Evolutionary conservation across 2,888 invertebrate genomes (phyloP).

Genomic region (Phaonia tiefii): DNA sequence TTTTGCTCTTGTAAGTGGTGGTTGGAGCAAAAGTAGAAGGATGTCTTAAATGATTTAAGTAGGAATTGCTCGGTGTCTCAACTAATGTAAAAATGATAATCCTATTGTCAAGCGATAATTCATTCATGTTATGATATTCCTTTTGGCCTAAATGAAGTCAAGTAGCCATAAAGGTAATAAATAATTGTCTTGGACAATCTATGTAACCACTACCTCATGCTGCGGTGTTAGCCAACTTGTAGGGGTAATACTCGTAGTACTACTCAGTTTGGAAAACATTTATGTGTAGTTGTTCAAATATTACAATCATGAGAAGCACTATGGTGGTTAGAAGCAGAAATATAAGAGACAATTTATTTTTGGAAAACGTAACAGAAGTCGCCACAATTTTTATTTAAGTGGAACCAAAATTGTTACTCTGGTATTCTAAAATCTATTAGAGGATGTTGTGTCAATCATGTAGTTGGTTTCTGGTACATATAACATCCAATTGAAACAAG

Average conservation of each 20-base stretch:
- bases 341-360: too few species aligned
- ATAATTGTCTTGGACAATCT: constrained; percentile 32
- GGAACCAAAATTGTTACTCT: too few species aligned
- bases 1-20: neutral
- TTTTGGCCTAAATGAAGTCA: constrained; percentile 46
- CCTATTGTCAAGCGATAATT: constrained; percentile 80
- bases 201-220: constrained; percentile 13
- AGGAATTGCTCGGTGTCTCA: constrained; percentile 34
- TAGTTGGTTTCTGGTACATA: too few species aligned
- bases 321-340: too few species aligned
- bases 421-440: too few species aligned
- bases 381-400: too few species aligned
- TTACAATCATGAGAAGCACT: too few species aligned
- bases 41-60: constrained; percentile 57
- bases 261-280: too few species aligned
- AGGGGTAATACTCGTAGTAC: neutral
- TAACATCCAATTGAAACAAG: too few species aligned
- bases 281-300: too few species aligned
- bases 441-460: too few species aligned
- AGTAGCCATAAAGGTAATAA: constrained; percentile 64
- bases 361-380: too few species aligned
- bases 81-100: constrained; percentile 80
- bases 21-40: neutral
- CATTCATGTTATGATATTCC: constrained; percentile 68
- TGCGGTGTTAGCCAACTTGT: neutral